Percentiles rank a stretch among this genome's conserved stretches.
Conservation (phyloP, 2,113 vertebrate species). For the Chinchilla lanigera region DNA sequence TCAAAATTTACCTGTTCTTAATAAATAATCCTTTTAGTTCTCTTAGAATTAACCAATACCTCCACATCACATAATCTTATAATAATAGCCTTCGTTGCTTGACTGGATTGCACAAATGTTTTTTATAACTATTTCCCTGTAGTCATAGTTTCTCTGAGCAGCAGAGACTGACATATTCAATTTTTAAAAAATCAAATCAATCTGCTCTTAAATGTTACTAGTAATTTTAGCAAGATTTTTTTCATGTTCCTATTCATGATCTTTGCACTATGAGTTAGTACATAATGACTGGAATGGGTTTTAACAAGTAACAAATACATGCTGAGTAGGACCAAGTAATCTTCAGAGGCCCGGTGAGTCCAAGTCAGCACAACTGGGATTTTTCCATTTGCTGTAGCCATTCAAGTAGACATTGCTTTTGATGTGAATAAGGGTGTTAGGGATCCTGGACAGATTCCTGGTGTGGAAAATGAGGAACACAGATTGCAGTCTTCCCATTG, state of each 20-base stretch:
- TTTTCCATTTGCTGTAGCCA: not conserved
- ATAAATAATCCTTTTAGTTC: not conserved
- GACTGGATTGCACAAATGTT: not conserved
- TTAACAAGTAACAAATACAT: not conserved
- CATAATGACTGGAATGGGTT: not conserved
- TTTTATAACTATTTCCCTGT: not conserved
- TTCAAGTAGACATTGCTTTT: not conserved
- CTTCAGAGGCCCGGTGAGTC: not conserved
- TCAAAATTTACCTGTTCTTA: not conserved
- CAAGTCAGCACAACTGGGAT: not conserved
- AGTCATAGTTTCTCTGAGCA: not conserved
- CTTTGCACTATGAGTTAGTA: not conserved
- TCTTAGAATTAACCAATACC: not conserved
- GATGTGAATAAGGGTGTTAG: not conserved
- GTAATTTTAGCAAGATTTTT: not conserved
- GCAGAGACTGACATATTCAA: not conserved
- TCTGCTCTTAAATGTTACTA: constrained; percentile 14
- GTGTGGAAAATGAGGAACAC: not conserved
- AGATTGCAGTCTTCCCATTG: not conserved
- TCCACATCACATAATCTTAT: not conserved
- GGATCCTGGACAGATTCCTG: not conserved
- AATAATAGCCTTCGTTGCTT: not conserved
- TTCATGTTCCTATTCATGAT: not conserved
- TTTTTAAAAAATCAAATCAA: not conserved
- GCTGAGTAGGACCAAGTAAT: not conserved